Evolutionary conservation across 2,113 vertebrate genomes (phyloP).

Genomic region (Dasypus novemcinctus): DNA sequence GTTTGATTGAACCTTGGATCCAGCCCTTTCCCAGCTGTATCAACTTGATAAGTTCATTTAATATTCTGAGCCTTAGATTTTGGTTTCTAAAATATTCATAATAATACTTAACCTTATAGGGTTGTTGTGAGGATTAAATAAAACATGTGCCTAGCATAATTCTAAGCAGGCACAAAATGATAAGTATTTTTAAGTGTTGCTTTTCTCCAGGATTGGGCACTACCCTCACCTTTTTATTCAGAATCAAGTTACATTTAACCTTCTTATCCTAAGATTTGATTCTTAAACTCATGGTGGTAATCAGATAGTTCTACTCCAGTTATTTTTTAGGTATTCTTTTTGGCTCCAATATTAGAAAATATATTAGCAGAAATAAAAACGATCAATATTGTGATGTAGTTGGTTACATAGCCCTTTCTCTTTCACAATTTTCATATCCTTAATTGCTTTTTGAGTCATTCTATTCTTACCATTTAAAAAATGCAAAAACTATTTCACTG

Average conservation of each 20-base stretch:
- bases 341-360: slow-evolving; percentile 28
- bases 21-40: not conserved
- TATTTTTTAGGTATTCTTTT: slow-evolving; percentile 16
- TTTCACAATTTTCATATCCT: not conserved
- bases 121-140: not conserved
- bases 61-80: slow-evolving; percentile 10
- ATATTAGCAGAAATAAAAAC: not conserved
- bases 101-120: not conserved
- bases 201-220: not conserved
- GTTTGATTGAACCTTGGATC: slow-evolving; percentile 18
- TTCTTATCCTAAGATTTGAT: not conserved
- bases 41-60: slow-evolving; percentile 22
- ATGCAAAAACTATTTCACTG: not conserved
- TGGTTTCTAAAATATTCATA: not conserved
- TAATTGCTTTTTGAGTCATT: not conserved
- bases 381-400: not conserved
- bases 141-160: not conserved
- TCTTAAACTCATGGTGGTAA: slow-evolving; percentile 7
- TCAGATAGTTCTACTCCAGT: not conserved
- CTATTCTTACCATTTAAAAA: not conserved
- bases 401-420: not conserved
- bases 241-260: slow-evolving; percentile 20
- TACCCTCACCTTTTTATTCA: not conserved
- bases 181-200: not conserved
- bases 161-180: not conserved